These are phyloP conservation scores for Orycteropus afer DNA, from an alignment of 2,113 vertebrate species.

Conservation along the genomic window DNA sequence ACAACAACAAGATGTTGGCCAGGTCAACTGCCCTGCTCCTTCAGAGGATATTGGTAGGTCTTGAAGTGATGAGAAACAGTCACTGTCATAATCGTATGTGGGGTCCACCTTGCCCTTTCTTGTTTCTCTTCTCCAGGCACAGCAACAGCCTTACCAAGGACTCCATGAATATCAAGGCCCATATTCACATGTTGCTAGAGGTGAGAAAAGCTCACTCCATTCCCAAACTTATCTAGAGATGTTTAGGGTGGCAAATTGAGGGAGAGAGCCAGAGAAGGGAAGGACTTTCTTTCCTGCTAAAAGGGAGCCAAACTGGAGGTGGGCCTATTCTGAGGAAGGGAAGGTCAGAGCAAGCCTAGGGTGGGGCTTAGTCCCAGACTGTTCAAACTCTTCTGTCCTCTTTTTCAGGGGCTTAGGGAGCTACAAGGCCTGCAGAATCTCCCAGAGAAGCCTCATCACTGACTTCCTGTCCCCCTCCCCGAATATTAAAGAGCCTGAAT, in stretches of 20 bases:
- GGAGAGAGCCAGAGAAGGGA: constrained; percentile 38
- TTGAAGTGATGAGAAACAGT: constrained; percentile 31
- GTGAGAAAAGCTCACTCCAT: constrained; percentile 81
- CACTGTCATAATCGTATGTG: constrained; percentile 16
- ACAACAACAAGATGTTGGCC: no score
- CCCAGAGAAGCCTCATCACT: constrained; percentile 75
- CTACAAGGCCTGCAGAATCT: constrained; percentile 89
- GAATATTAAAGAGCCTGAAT: constrained; percentile 76
- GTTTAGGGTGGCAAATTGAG: constrained; percentile 38
- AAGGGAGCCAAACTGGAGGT: neutral
- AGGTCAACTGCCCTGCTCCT: no score
- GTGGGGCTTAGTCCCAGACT: neutral
- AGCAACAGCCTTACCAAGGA: constrained; percentile 91
- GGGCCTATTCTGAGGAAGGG: neutral
- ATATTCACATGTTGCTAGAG: constrained; percentile 94
- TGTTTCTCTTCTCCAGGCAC: constrained; percentile 85
- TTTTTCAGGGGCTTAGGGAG: constrained; percentile 90
- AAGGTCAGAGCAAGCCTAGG: neutral
- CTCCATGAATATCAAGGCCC: constrained; percentile 93
- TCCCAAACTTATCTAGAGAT: constrained; percentile 2
- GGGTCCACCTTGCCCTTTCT: constrained; percentile 58
- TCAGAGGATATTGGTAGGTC: neutral
- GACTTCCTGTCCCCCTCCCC: constrained; percentile 34
- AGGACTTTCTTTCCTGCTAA: constrained; percentile 41
- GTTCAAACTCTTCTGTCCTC: constrained; percentile 46